Conservation (phyloP, 2,888 invertebrate species). For the Diploptera punctata region DNA sequence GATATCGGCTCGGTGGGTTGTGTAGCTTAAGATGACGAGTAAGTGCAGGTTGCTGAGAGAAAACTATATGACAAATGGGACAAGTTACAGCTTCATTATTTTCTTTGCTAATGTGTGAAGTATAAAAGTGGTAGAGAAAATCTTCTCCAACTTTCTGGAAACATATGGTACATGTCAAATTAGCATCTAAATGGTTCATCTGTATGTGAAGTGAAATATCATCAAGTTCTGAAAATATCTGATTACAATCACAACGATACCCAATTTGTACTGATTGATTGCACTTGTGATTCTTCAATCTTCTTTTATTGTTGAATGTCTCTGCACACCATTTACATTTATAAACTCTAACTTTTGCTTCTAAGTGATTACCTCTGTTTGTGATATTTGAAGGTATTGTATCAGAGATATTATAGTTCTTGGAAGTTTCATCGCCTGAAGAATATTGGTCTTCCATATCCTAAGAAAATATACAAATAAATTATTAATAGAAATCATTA, state of each 20-base stretch:
- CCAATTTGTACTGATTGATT: not conserved
- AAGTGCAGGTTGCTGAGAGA: not conserved
- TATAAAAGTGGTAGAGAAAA: not conserved
- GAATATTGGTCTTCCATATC: no score
- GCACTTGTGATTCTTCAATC: not conserved
- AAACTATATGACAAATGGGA: conserved; percentile 5
- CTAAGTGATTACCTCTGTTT: no score
- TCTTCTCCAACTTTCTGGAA: not conserved
- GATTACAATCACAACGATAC: not conserved
- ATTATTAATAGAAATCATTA: no score
- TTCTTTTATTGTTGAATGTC: not conserved
- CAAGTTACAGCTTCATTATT: not conserved
- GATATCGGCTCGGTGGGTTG: not conserved
- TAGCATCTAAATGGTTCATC: not conserved
- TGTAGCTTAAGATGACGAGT: conserved; percentile 6
- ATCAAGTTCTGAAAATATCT: not conserved
- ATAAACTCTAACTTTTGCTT: no score
- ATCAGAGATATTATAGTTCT: no score
- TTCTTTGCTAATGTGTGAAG: not conserved
- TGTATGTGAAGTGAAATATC: not conserved
- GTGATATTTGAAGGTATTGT: no score
- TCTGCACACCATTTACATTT: conserved; percentile 7
- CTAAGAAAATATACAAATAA: no score
- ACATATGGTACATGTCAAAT: not conserved
- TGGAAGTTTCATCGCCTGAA: no score